Evolutionary conservation across 2,888 invertebrate species (phyloP).

Genomic region (Druceiella hillmani): DNA sequence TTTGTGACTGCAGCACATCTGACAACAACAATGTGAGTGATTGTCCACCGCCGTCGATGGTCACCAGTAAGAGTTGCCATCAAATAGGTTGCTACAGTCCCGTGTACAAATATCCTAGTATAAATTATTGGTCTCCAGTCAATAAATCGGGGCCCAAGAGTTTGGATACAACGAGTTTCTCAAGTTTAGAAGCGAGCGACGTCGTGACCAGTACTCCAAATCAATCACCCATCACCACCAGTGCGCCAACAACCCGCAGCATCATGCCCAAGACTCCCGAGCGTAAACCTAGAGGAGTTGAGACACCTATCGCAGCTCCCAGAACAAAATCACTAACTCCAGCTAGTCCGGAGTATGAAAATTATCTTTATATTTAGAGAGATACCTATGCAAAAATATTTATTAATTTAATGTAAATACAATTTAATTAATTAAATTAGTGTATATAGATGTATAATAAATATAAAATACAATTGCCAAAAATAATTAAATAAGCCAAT

Average conservation of each 20-base stretch:
- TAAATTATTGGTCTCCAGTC: slow-evolving; percentile 39
- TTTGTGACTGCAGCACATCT: slow-evolving; percentile 8
- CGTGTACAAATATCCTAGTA: slow-evolving; percentile 48
- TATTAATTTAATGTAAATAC: too few species aligned
- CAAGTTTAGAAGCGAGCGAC: slow-evolving; percentile 24
- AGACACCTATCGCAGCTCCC: slow-evolving; percentile 25
- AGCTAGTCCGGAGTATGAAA: slow-evolving; percentile 58
- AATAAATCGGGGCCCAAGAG: slow-evolving; percentile 30
- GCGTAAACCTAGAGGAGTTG: too few species aligned
- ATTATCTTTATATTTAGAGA: slow-evolving; percentile 61
- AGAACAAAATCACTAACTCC: slow-evolving; percentile 29
- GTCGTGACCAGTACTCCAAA: slow-evolving; percentile 21
- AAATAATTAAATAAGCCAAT: too few species aligned
- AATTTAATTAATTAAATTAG: too few species aligned
- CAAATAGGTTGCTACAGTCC: slow-evolving; percentile 38
- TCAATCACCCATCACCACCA: slow-evolving; percentile 15
- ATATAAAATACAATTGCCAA: too few species aligned
- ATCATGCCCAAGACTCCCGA: too few species aligned
- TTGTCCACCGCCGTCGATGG: slow-evolving; percentile 12
- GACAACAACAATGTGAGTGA: too few species aligned
- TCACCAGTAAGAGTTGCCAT: slow-evolving; percentile 19
- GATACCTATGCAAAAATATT: too few species aligned
- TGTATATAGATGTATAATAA: too few species aligned
- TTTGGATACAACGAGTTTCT: slow-evolving; percentile 27
- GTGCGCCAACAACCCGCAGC: too few species aligned